phyloP scores from a whole-genome alignment of 2,113 vertebrate genomes.

The Dendrocopos noguchii region DNA sequence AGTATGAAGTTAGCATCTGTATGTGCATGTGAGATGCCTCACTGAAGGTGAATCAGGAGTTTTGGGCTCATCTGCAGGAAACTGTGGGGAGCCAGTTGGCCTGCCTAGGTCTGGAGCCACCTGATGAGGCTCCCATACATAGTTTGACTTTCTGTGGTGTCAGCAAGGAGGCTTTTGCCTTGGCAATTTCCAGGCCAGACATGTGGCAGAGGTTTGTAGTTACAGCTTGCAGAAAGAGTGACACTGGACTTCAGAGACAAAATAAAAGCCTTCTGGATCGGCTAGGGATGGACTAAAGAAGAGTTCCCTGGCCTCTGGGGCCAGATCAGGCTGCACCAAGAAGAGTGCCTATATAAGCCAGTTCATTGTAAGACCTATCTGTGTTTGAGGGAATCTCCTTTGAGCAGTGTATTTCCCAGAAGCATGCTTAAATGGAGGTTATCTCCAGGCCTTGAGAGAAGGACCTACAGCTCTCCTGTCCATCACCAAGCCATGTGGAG shows the following conservation, averaged over 20 bases:
- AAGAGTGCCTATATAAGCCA: neutral
- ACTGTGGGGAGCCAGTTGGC: neutral
- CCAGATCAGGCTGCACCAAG: neutral
- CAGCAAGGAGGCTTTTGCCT: neutral
- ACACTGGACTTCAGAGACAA: neutral
- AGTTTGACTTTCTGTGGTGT: neutral
- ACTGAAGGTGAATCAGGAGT: neutral
- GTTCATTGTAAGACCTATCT: neutral
- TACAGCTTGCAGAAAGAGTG: neutral
- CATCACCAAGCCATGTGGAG: neutral
- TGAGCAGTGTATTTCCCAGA: neutral
- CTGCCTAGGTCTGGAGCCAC: neutral
- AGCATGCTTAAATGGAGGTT: neutral
- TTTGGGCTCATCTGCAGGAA: neutral
- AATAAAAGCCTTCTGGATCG: neutral
- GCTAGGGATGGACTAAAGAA: neutral
- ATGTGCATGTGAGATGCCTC: neutral
- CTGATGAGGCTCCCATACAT: neutral
- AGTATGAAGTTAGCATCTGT: neutral
- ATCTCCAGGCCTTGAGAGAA: neutral
- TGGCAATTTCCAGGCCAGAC: neutral
- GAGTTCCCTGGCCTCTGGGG: neutral
- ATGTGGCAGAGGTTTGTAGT: neutral
- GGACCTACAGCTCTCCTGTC: neutral
- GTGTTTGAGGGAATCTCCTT: neutral